phyloP scores from a whole-genome alignment of 2,797 vertebrate genomes.

The Gobio occitaniae region DNA sequence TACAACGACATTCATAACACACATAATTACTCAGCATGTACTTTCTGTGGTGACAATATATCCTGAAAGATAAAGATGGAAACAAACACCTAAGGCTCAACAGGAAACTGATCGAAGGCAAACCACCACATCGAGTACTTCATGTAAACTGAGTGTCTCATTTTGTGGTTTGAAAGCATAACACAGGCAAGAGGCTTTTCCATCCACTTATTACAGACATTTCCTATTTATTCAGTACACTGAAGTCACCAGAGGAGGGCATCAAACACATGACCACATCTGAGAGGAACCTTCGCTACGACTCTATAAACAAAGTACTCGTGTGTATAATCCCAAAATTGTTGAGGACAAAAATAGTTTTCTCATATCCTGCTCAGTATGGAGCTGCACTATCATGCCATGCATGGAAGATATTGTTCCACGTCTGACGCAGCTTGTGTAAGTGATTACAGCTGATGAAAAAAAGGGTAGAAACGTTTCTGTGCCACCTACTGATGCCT shows the following conservation, averaged over 20 bases:
- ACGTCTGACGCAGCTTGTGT: constrained; percentile 20
- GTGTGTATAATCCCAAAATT: constrained; percentile 46
- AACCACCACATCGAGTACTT: background rate
- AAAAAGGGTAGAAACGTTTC: background rate
- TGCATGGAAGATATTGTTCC: constrained; percentile 30
- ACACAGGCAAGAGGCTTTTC: constrained; percentile 20
- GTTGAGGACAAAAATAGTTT: constrained; percentile 46
- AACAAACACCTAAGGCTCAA: background rate
- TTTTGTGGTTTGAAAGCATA: background rate
- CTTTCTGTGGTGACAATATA: constrained; percentile 21
- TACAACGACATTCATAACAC: background rate
- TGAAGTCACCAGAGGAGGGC: constrained; percentile 50
- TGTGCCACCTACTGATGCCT: constrained; percentile 20
- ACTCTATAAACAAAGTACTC: constrained; percentile 43
- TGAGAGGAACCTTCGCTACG: constrained; percentile 17
- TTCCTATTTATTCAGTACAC: constrained; percentile 25
- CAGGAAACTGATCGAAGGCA: background rate
- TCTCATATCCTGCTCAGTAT: constrained; percentile 49
- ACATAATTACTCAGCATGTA: constrained; percentile 20
- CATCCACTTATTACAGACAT: background rate
- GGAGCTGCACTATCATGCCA: constrained; percentile 34
- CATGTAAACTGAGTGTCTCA: constrained; percentile 4
- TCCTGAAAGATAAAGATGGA: background rate
- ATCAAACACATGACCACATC: constrained; percentile 50
- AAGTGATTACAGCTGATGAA: constrained; percentile 34